These are phyloP conservation scores for Phylloscopus collybita DNA, from an alignment of 2,797 vertebrate genomes.

Conservation along the genomic window DNA sequence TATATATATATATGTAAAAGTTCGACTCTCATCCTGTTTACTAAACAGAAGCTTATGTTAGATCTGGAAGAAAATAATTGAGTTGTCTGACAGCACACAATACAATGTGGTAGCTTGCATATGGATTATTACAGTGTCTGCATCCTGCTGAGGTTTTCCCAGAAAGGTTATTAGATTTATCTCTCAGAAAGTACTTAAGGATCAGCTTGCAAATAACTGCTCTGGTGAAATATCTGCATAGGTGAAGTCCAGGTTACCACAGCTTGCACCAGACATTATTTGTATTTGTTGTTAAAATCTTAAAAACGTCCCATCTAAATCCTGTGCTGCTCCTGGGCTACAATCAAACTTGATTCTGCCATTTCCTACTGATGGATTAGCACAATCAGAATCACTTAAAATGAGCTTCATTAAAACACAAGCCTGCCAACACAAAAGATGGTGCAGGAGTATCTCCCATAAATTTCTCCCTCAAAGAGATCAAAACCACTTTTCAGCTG, in stretches of 20 bases:
- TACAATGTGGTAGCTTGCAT: neutral
- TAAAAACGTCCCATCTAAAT: neutral
- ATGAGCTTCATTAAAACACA: neutral
- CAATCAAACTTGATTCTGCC: neutral
- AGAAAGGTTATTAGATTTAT: conserved; percentile 42
- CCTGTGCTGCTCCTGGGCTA: neutral
- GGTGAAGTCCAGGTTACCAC: neutral
- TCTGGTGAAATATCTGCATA: neutral
- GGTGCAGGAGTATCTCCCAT: neutral
- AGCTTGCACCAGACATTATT: neutral
- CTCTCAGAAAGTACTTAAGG: conserved; percentile 25
- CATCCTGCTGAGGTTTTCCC: conserved; percentile 16
- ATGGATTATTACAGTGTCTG: neutral
- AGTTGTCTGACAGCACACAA: conserved; percentile 11
- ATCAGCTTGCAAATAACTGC: conserved; percentile 26
- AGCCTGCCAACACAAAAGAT: neutral
- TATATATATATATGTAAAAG: conserved; percentile 63
- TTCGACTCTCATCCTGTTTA: conserved; percentile 43
- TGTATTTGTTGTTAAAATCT: neutral
- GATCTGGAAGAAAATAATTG: conserved; percentile 15
- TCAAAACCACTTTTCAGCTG: neutral
- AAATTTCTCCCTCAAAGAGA: neutral
- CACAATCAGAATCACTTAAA: neutral
- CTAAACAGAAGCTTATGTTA: conserved; percentile 50
- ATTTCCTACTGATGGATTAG: neutral